These are phyloP conservation scores for Trissolcus japonicus DNA, from an alignment of 2,888 invertebrate species.

Conservation along the genomic window DNA sequence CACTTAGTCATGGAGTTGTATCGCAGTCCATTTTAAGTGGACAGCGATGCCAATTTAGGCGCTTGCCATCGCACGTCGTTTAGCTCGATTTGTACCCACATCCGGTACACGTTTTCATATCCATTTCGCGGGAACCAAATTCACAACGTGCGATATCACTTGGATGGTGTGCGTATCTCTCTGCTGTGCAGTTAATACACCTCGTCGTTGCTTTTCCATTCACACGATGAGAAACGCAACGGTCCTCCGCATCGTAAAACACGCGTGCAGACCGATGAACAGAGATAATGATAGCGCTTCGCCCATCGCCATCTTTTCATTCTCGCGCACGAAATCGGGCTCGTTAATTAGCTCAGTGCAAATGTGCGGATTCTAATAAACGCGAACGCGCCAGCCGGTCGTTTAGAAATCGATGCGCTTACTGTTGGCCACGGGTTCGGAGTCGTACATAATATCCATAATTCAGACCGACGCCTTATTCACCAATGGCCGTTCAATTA, in stretches of 20 bases:
- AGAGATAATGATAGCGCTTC: not conserved
- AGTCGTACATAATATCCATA: too few species aligned
- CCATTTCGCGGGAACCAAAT: slow-evolving; percentile 7
- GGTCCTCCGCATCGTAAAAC: not conserved
- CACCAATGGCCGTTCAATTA: too few species aligned
- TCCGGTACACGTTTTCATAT: slow-evolving; percentile 7
- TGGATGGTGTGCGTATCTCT: not conserved
- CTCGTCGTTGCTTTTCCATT: not conserved
- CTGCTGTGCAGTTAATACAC: too few species aligned
- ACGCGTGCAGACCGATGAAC: not conserved
- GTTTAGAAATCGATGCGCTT: slow-evolving; percentile 6
- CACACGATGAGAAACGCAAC: not conserved
- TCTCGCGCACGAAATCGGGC: not conserved
- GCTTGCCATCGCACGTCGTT: not conserved
- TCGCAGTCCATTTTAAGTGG: slow-evolving; percentile 3
- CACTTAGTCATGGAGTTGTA: not conserved
- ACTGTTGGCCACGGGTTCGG: not conserved
- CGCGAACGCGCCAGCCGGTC: not conserved
- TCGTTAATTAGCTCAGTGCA: not conserved
- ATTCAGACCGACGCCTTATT: too few species aligned
- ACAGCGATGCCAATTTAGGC: slow-evolving; percentile 1
- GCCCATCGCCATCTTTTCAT: not conserved
- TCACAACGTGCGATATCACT: slow-evolving; percentile 4
- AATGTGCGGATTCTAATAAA: slow-evolving; percentile 3
- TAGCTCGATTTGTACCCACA: not conserved